These are phyloP conservation scores for Dynastes tityus DNA, from an alignment of 2,888 invertebrate genomes.

Conservation along the genomic window DNA sequence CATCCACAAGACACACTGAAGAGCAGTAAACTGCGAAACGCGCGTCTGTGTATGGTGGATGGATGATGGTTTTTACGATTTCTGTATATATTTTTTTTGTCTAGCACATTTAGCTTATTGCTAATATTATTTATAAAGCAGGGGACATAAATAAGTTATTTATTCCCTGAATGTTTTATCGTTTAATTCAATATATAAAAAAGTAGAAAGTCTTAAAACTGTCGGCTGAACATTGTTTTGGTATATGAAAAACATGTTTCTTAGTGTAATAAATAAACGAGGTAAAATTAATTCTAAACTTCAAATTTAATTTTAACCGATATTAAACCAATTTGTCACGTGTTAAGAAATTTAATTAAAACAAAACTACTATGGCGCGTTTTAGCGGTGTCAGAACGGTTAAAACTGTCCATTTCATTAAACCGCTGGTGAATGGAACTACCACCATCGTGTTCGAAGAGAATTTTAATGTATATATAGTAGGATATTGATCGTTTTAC, in stretches of 20 bases:
- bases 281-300: conserved; percentile 6
- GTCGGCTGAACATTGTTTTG: neutral
- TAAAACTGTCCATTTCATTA: conserved; percentile 14
- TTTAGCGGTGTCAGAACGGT: neutral
- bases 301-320: neutral
- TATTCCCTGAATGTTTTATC: no score
- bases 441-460: neutral
- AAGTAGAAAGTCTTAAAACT: no score
- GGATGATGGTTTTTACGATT: no score
- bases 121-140: no score
- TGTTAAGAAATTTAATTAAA: conserved; percentile 30
- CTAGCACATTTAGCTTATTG: no score
- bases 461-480: conserved; percentile 3
- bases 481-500: conserved; percentile 24
- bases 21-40: no score
- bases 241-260: neutral
- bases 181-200: no score
- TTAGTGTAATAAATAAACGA: neutral
- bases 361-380: conserved; percentile 22
- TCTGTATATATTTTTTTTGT: no score
- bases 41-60: no score
- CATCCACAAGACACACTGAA: no score
- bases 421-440: conserved; percentile 1
- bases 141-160: no score
- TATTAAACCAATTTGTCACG: conserved; percentile 28